Evolutionary conservation across 1,140 invertebrate genomes (phyloP).

Genomic region (Drosophila azteca): DNA sequence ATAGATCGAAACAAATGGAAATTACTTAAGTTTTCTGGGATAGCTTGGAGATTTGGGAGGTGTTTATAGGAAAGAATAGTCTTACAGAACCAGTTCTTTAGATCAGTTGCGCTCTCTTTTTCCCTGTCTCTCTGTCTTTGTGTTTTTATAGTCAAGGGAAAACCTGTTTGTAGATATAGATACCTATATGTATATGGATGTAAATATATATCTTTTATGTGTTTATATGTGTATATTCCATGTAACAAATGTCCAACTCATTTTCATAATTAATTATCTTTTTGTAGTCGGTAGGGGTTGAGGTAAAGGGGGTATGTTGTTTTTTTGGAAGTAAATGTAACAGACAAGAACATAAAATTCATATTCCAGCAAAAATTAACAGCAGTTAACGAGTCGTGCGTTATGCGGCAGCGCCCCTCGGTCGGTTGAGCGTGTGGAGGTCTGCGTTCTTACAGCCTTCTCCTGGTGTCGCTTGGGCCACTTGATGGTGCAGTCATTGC

Average conservation of each 20-base stretch:
- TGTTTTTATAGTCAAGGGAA: neutral
- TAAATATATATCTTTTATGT: too few relatives aligned
- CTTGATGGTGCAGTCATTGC: too few relatives aligned
- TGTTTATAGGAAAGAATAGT: neutral
- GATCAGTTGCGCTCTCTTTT: constrained; percentile 1
- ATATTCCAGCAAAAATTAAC: too few relatives aligned
- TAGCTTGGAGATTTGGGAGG: constrained; percentile 3
- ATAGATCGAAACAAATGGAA: constrained; percentile 10
- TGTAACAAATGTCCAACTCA: constrained; percentile 39
- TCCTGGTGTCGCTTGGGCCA: too few relatives aligned
- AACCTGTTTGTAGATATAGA: constrained; percentile 20
- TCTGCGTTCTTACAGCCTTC: too few relatives aligned
- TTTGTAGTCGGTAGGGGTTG: neutral
- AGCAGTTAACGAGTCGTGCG: too few relatives aligned
- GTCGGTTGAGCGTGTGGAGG: too few relatives aligned
- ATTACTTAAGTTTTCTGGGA: constrained; percentile 10
- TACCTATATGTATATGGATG: too few relatives aligned
- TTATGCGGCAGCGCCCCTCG: too few relatives aligned
- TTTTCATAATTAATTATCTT: constrained; percentile 47
- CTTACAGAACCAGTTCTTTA: constrained; percentile 20
- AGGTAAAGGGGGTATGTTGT: too few relatives aligned
- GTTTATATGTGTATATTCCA: constrained; percentile 8
- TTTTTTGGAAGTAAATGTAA: too few relatives aligned
- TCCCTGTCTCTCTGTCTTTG: neutral
- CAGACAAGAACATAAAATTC: too few relatives aligned